These are phyloP conservation scores for Mungos mungo DNA, from an alignment of 2,113 vertebrate genomes.

Conservation along the genomic window DNA sequence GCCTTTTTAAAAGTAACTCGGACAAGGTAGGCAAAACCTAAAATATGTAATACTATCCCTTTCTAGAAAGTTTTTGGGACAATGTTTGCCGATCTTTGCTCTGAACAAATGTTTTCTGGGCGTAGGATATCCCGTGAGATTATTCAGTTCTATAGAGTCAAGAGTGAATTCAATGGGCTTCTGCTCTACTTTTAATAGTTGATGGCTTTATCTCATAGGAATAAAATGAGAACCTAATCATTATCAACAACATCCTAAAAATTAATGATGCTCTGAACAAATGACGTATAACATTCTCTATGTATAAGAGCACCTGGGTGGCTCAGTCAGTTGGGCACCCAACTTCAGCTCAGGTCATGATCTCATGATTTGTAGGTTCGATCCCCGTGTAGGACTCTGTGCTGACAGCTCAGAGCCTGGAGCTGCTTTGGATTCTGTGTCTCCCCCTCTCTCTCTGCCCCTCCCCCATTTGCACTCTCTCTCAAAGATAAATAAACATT, in stretches of 20 bases:
- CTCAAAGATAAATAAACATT: too few species aligned
- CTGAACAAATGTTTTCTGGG: background rate
- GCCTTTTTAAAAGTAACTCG: background rate
- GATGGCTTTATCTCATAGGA: background rate
- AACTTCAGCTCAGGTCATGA: too few species aligned
- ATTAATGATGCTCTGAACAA: background rate
- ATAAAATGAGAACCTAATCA: background rate
- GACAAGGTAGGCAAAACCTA: background rate
- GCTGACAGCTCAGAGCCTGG: too few species aligned
- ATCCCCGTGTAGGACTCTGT: too few species aligned
- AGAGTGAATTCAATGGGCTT: background rate
- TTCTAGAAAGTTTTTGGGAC: background rate
- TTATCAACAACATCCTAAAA: background rate
- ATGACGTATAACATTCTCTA: background rate
- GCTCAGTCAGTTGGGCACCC: too few species aligned
- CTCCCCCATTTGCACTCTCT: too few species aligned
- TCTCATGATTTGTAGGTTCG: too few species aligned
- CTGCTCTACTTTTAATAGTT: background rate
- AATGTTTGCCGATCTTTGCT: background rate
- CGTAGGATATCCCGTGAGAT: background rate
- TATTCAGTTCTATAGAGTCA: too few species aligned
- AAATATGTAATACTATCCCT: background rate
- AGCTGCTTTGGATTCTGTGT: too few species aligned
- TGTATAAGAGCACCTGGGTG: too few species aligned
- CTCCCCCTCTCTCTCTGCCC: too few species aligned